phyloP scores from a whole-genome alignment of 2,113 vertebrate genomes.

The Colinus virginianus region DNA sequence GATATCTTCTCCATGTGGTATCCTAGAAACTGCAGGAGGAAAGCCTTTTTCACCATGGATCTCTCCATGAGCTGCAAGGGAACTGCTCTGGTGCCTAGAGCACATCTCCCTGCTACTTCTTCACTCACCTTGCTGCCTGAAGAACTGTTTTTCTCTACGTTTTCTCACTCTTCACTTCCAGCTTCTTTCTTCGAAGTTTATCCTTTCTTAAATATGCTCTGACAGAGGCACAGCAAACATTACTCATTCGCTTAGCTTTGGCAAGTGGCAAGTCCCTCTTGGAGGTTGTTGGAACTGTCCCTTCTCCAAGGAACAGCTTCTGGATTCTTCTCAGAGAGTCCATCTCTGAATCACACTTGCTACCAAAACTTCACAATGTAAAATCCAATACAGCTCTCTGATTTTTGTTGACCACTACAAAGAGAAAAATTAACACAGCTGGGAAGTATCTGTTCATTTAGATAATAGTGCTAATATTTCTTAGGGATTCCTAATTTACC shows the following conservation, averaged over 20 bases:
- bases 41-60: neutral
- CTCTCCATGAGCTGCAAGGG: neutral
- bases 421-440: neutral
- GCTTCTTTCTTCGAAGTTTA: neutral
- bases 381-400: neutral
- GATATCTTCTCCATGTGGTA: neutral
- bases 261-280: neutral
- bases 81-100: neutral
- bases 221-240: neutral
- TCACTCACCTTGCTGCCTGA: neutral
- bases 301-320: neutral
- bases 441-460: neutral
- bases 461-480: neutral
- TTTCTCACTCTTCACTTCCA: neutral
- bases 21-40: neutral
- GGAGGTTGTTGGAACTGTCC: neutral
- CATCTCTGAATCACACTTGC: too few relatives aligned
- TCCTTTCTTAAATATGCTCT: neutral
- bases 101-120: neutral
- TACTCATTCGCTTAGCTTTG: neutral
- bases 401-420: neutral
- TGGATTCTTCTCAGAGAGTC: neutral
- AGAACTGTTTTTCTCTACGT: neutral
- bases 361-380: neutral
- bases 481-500: neutral